A percentile compares a stretch with the other conserved stretches of the same genome.
Conservation (phyloP, 1,140 invertebrate species). For the Calycopis cecrops region DNA sequence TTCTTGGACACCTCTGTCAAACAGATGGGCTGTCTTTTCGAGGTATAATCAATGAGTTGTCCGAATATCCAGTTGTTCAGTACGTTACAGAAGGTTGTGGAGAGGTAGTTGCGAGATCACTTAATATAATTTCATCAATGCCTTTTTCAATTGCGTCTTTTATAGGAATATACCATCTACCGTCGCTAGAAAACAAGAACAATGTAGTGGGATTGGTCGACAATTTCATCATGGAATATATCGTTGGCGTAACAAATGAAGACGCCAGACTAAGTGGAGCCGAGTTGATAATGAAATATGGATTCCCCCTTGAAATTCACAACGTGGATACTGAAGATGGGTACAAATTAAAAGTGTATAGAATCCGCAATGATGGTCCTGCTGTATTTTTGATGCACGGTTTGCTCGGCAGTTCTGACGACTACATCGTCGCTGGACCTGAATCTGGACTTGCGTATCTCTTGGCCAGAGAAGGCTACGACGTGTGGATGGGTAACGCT, state of each 20-base stretch:
- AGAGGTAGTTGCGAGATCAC: too few species aligned
- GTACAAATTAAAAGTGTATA: conserved; percentile 72
- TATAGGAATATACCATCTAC: too few species aligned
- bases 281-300: conserved; percentile 34
- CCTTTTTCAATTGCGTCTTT: background rate
- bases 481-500: conserved; percentile 83
- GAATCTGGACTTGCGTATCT: conserved; percentile 53
- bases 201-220: background rate
- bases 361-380: conserved; percentile 52
- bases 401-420: conserved; percentile 70
- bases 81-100: too few species aligned
- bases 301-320: conserved; percentile 73
- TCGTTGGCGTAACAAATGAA: background rate
- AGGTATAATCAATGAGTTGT: too few species aligned
- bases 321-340: conserved; percentile 73
- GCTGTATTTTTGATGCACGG: conserved; percentile 77
- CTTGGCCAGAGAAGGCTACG: conserved; percentile 75
- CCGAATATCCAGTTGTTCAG: too few species aligned
- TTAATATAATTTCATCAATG: too few species aligned
- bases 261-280: conserved; percentile 1
- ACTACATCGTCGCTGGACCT: conserved; percentile 70
- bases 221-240: conserved; percentile 9
- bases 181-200: background rate
- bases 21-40: too few species aligned
- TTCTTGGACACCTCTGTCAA: too few species aligned